These are phyloP conservation scores for Hymenochirus boettgeri DNA, from an alignment of 2,113 vertebrate genomes.

Conservation along the genomic window DNA sequence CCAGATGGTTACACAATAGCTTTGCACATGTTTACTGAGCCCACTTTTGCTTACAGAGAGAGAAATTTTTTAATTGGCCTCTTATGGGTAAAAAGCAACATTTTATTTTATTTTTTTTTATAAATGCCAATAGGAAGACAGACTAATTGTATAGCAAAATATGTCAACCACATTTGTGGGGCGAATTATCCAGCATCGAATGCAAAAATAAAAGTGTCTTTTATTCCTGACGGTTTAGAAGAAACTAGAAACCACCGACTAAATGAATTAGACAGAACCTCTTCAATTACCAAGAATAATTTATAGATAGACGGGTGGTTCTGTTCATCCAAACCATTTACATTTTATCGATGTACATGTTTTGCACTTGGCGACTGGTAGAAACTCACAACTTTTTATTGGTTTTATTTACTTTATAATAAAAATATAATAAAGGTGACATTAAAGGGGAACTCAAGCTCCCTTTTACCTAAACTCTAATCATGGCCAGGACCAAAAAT, in stretches of 20 bases:
- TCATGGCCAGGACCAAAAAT: too few species aligned
- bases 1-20: constrained; percentile 39
- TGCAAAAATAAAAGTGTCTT: not conserved
- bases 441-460: too few species aligned
- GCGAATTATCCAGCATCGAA: constrained; percentile 7
- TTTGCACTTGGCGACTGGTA: too few species aligned
- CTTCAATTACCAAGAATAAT: not conserved
- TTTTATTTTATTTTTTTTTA: constrained; percentile 22
- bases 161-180: constrained; percentile 30
- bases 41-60: constrained; percentile 42
- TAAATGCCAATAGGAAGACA: constrained; percentile 31
- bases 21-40: constrained; percentile 38
- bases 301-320: not conserved
- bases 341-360: too few species aligned
- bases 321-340: too few species aligned
- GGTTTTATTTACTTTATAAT: too few species aligned
- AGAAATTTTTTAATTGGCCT: constrained; percentile 44
- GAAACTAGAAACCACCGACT: constrained; percentile 3
- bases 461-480: too few species aligned
- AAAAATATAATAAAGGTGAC: too few species aligned
- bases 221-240: constrained; percentile 4
- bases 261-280: not conserved
- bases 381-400: too few species aligned
- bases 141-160: constrained; percentile 38
- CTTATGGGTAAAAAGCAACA: constrained; percentile 40